Conservation (phyloP, 2,113 vertebrate species). For the Aphelocoma coerulescens region DNA sequence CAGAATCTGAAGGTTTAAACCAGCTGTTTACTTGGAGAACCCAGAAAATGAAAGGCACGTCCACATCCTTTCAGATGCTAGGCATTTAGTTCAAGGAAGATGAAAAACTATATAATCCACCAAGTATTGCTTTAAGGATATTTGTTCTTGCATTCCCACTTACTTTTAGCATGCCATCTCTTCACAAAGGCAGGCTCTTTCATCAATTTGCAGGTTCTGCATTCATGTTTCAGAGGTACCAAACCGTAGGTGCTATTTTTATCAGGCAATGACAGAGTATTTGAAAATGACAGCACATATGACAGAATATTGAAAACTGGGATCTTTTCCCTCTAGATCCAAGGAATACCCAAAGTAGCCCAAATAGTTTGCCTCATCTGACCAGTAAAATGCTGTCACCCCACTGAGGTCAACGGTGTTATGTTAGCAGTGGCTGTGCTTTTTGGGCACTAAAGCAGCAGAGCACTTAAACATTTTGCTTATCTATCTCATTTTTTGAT, state of each 20-base stretch:
- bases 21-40: background rate
- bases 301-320: background rate
- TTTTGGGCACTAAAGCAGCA: background rate
- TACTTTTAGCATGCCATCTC: background rate
- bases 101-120: background rate
- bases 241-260: background rate
- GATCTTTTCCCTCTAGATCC: background rate
- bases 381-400: background rate
- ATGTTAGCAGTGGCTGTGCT: background rate
- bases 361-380: background rate
- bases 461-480: background rate
- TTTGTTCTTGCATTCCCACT: background rate
- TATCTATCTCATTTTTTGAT: background rate
- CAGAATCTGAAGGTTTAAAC: background rate
- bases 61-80: background rate
- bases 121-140: background rate
- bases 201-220: background rate
- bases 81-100: background rate
- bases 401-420: background rate
- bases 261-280: background rate
- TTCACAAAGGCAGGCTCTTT: background rate
- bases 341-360: background rate
- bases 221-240: background rate
- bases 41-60: background rate
- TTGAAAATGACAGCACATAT: background rate